Percentiles rank a stretch among this genome's conserved stretches.
These are phyloP conservation scores for Orestias chungarensis DNA, from an alignment of 2,797 vertebrate genomes.

Conservation along the genomic window DNA sequence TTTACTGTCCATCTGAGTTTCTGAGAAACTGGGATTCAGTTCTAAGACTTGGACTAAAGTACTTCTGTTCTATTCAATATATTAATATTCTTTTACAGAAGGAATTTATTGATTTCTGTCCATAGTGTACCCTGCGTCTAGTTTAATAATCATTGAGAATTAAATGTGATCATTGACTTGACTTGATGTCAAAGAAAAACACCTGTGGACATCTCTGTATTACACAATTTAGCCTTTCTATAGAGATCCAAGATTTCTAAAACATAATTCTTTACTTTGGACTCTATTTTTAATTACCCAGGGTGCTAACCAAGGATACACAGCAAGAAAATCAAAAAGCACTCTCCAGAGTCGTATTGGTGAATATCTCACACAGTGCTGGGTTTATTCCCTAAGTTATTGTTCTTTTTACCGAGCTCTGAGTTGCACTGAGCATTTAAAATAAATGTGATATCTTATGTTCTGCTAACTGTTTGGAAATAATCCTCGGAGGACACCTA, in stretches of 20 bases:
- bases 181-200: too few species aligned
- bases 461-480: constrained; percentile 37
- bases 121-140: too few species aligned
- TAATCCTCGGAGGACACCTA: constrained; percentile 50
- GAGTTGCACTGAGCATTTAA: not conserved
- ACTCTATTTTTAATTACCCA: constrained; percentile 23
- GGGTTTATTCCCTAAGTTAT: not conserved
- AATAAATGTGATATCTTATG: constrained; percentile 9
- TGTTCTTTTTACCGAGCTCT: constrained; percentile 7
- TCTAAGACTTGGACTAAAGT: not conserved
- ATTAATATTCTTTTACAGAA: too few species aligned
- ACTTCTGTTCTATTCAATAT: not conserved
- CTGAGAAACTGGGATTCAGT: not conserved
- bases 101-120: too few species aligned
- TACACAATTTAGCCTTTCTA: not conserved
- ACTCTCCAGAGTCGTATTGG: constrained; percentile 24
- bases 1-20: not conserved
- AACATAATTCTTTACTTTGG: constrained; percentile 21
- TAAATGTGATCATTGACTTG: not conserved
- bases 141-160: not conserved
- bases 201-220: not conserved
- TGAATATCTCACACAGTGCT: constrained; percentile 21
- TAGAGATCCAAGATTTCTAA: not conserved
- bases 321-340: constrained; percentile 10
- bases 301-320: constrained; percentile 7